Base-by-base conservation (phyloP, 2,113 vertebrate genomes). In the Pachyramphus minor region DNA sequence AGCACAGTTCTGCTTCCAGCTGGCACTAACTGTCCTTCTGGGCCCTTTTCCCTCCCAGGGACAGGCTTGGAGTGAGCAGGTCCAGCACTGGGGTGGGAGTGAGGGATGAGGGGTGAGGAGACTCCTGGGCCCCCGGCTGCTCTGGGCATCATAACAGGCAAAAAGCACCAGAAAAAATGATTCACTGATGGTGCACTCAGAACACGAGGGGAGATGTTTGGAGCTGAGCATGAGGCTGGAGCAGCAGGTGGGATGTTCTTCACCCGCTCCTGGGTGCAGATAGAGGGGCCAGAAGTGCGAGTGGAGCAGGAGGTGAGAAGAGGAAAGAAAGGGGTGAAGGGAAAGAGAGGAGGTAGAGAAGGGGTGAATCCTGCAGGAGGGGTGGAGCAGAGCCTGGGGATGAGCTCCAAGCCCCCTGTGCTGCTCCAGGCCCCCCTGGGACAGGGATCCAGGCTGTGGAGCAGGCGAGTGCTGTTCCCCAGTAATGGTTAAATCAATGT, bases 401-500 rank as follows among this genome's bases (percentile, higher is more conserved):
- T 5, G 41, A 55, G 85, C 49, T 81, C 76, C 4, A 20, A 86
- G 79, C 22, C 76, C 8, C 0, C 42, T 60, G 30, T 4, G 22
- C 35, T 85, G 2, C 78, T 81, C 18, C 42, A 4, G 68, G n/a
- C 5, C 64, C 44, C 78, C 68, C 71, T 2, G 37, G 92, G 92
- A 58, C 83, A 20, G 93, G 86, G 72, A 49, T 72, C 12, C 86
- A 23, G 90, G 2, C 86, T 45, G 33, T 1, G 24, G 64, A 53
- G 83, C 74, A 6, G 86, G 39, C 53, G 5, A 89, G 84, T 3
- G 71, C 72, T 4, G 84, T 35, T 90, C 92, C 68, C 9, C 37
- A 41, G 89, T 81, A 82, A 53, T 11, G 94, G 50, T 14, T 85
- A 62, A 60, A 95, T 94, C 91, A 20, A 64, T 55, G 96, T 93